These are phyloP conservation scores for Uropsilus gracilis DNA, from an alignment of 2,113 vertebrate species.

Conservation along the genomic window DNA sequence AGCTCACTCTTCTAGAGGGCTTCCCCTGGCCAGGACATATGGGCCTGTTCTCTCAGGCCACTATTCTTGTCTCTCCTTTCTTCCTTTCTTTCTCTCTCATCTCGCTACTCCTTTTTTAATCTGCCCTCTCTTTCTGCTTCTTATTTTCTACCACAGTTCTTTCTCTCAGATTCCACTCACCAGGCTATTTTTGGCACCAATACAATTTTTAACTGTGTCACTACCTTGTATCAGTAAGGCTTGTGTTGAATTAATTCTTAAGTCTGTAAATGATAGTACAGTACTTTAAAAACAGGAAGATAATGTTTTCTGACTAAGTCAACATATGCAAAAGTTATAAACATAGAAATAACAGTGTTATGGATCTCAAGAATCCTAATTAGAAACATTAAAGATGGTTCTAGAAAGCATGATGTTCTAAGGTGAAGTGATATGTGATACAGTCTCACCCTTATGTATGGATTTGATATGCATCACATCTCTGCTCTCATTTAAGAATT, in stretches of 20 bases:
- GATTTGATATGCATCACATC: neutral
- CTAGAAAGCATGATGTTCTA: neutral
- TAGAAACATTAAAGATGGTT: neutral
- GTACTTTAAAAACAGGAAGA: neutral
- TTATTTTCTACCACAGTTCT: too few species aligned
- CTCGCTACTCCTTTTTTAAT: too few species aligned
- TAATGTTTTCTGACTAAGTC: neutral
- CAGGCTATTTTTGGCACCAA: too few species aligned
- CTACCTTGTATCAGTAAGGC: too few species aligned
- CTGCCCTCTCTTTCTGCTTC: too few species aligned
- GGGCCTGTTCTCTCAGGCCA: too few species aligned
- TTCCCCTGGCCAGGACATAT: too few species aligned
- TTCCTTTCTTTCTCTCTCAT: too few species aligned
- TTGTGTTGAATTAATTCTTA: neutral
- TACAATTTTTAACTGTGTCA: too few species aligned
- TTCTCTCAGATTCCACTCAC: too few species aligned
- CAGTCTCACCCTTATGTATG: neutral
- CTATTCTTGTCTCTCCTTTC: too few species aligned
- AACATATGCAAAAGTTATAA: neutral
- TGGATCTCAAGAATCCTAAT: neutral
- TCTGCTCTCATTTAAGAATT: neutral
- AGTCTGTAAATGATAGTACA: neutral
- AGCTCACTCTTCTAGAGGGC: too few species aligned
- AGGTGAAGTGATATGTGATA: neutral
- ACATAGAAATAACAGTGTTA: neutral